phyloP scores from a whole-genome alignment of 2,888 invertebrate genomes.

The Scaptomyza reducta region DNA sequence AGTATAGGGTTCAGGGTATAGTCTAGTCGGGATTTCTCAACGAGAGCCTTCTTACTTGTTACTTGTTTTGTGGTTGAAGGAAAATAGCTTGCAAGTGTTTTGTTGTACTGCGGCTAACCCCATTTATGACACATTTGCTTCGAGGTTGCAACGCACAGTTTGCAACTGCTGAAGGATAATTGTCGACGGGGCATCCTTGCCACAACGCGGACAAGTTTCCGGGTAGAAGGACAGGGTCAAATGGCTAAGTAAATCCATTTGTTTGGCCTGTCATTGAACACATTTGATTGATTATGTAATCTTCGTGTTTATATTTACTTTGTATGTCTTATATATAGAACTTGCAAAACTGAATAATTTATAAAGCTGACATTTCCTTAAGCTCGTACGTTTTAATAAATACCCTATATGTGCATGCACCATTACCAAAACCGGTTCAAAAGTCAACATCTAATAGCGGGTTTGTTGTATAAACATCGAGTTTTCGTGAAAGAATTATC shows the following conservation, averaged over 20 bases:
- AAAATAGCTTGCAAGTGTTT: constrained; percentile 38
- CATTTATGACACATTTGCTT: constrained; percentile 66
- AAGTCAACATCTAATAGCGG: too few relatives aligned
- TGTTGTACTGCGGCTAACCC: constrained; percentile 15
- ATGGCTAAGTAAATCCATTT: constrained; percentile 14
- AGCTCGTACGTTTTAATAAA: too few relatives aligned
- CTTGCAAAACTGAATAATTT: too few relatives aligned
- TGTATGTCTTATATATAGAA: too few relatives aligned
- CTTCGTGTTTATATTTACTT: not conserved
- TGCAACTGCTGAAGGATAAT: constrained; percentile 59
- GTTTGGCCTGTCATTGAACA: constrained; percentile 14
- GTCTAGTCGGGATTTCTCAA: too few relatives aligned
- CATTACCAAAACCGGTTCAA: too few relatives aligned
- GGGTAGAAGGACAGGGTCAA: constrained; percentile 49
- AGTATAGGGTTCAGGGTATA: too few relatives aligned
- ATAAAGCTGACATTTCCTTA: too few relatives aligned
- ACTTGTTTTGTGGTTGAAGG: not conserved
- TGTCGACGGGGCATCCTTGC: constrained; percentile 60
- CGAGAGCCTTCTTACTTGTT: constrained; percentile 19
- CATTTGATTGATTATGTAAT: constrained; percentile 38
- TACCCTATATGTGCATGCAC: too few relatives aligned
- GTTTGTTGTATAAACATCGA: too few relatives aligned
- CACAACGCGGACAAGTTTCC: not conserved
- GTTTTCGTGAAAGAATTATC: too few relatives aligned
- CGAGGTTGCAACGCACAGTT: constrained; percentile 44